phyloP scores from a whole-genome alignment of 2,113 vertebrate genomes.

The Salvator merianae region DNA sequence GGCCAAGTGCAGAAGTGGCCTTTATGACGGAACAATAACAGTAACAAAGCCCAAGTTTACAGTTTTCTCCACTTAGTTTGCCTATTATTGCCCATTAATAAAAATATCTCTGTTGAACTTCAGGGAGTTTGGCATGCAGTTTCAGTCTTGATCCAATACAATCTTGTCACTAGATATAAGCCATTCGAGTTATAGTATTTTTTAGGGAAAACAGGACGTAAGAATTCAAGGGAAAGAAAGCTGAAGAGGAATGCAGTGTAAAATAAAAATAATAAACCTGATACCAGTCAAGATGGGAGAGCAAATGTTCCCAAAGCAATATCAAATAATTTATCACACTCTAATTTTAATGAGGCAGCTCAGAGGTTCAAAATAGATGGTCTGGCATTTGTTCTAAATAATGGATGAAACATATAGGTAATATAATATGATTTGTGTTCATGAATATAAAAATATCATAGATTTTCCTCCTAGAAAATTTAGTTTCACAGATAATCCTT shows the following conservation, averaged over 20 bases:
- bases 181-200: not conserved
- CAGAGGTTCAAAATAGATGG: slow-evolving; percentile 24
- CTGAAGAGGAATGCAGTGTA: slow-evolving; percentile 13
- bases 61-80: no score
- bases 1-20: no score
- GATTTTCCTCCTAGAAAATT: slow-evolving; percentile 37
- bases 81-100: not conserved
- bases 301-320: slow-evolving; percentile 27
- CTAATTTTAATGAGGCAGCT: slow-evolving; percentile 45
- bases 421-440: slow-evolving; percentile 36
- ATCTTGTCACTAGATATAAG: slow-evolving; percentile 22
- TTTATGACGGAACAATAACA: no score
- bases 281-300: not conserved
- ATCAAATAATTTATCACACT: slow-evolving; percentile 49
- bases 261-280: slow-evolving; percentile 18
- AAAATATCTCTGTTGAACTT: not conserved
- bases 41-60: no score
- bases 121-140: no score
- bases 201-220: not conserved
- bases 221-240: slow-evolving; percentile 16
- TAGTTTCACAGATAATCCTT: slow-evolving; percentile 47
- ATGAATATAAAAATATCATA: slow-evolving; percentile 28
- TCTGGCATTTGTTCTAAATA: slow-evolving; percentile 35
- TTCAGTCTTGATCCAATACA: no score
- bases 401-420: slow-evolving; percentile 35